Percentiles rank a stretch among this genome's conserved stretches.
phyloP scores from a whole-genome alignment of 2,888 invertebrate genomes.

The Stenurella melanura region DNA sequence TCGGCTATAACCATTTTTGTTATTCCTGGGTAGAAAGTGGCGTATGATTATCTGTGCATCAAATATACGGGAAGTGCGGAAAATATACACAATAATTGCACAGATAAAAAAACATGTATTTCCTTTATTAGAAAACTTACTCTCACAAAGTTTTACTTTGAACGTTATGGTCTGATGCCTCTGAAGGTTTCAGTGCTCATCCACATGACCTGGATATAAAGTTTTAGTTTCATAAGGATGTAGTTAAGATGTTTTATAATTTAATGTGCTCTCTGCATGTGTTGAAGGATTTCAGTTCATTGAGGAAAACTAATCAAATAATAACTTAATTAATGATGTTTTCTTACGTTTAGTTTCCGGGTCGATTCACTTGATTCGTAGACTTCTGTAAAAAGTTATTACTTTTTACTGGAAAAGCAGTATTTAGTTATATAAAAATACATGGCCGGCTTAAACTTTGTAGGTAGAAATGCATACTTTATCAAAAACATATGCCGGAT shows the following conservation, averaged over 20 bases:
- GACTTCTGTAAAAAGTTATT: too few species aligned
- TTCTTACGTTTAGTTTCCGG: too few species aligned
- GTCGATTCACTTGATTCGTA: too few species aligned
- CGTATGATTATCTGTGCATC: neutral
- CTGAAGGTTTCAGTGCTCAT: constrained; percentile 1
- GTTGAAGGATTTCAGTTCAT: too few species aligned
- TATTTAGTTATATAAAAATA: too few species aligned
- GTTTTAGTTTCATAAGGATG: neutral
- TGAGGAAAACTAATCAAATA: too few species aligned
- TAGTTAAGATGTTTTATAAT: neutral
- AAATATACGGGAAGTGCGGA: constrained; percentile 6
- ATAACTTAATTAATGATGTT: too few species aligned
- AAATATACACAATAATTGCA: neutral
- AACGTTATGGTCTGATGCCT: neutral
- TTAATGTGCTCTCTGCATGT: too few species aligned
- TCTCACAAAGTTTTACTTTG: constrained; percentile 7
- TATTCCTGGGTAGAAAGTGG: neutral
- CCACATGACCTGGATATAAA: neutral
- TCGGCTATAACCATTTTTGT: neutral
- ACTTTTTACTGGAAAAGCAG: too few species aligned
- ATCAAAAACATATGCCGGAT: too few species aligned
- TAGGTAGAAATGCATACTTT: too few species aligned
- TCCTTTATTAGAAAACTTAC: constrained; percentile 15
- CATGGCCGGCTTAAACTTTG: too few species aligned
- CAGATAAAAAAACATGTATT: neutral